Base-by-base conservation (phyloP, 2,113 vertebrate genomes). In the Strix uralensis region DNA sequence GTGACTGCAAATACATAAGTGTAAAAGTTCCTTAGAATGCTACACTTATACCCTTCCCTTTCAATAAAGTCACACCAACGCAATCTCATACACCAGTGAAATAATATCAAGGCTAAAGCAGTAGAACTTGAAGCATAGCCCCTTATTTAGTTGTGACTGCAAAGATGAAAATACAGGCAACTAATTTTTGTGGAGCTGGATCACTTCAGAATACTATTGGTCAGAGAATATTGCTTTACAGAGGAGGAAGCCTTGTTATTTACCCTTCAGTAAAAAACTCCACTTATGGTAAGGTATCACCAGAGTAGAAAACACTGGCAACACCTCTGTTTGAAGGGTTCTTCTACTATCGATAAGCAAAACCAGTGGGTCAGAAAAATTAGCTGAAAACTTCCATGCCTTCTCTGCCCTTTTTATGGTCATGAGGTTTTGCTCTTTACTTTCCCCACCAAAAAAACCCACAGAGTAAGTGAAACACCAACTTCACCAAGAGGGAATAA, bases 401-500 rank as follows among this genome's bases (percentile, higher is more conserved):
- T 61, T 67, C 30, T 66, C 22, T 57, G 34, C 22, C 6, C 3
- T 38, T 61, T 58, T 47, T n/a, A 54, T 29, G 8, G 6, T 16
- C 49, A 62, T 21, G 12, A 55, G 62, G 13, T 21, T 52, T 77
- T 77, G 13, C 15, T 52, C 1, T 30, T 81, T 65, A 34, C 10
- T 74, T 16, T 81, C 5, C 7, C 15, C 13, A 62, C 15, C 8
- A 44, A 74, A 88, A 83, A 10, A 6, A 6, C 40, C 0, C 0
- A 44, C 7, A 21, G 13, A 51, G 23, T 34, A 62, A 42, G 15
- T 5, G 8, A 61, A 79, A 49, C 17, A 32, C 11, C 70, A 18
- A 49, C 18, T 83, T 72, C 17, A 46, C 4, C 54, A 26, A 65
- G 26, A 21, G 5, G 11, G 6, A 81, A 11, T 7, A 81, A 78